Percentiles rank a stretch among this genome's conserved stretches.
These are phyloP conservation scores for Sebastes oblongus DNA, from an alignment of 2,797 vertebrate species.

Conservation along the genomic window DNA sequence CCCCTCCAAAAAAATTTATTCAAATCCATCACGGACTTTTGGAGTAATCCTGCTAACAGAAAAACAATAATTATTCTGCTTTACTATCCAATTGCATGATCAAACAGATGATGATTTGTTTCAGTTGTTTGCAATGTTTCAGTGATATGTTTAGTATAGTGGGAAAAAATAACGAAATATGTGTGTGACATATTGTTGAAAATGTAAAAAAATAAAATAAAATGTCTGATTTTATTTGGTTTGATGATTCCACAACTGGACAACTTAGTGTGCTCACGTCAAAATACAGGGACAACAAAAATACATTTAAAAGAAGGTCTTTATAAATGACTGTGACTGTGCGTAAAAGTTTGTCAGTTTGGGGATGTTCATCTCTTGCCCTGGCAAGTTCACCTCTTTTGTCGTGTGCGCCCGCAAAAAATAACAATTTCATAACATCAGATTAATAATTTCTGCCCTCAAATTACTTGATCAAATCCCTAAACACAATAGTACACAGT, in stretches of 20 bases:
- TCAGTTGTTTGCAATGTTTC: background rate
- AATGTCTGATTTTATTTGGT: background rate
- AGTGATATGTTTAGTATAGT: background rate
- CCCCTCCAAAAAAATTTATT: rapidly evolving
- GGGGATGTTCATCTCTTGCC: too few species aligned
- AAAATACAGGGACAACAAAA: too few species aligned
- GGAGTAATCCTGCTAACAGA: too few species aligned
- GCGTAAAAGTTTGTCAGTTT: background rate
- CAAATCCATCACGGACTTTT: too few species aligned
- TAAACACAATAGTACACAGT: background rate
- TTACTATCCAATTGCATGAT: background rate
- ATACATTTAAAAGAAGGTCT: too few species aligned
- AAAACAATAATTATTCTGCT: too few species aligned
- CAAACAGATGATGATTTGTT: background rate
- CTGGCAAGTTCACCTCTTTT: too few species aligned
- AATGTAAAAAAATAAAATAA: too few species aligned
- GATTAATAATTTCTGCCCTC: background rate
- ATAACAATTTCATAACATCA: background rate
- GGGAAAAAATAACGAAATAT: background rate
- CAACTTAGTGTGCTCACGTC: too few species aligned
- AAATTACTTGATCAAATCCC: background rate
- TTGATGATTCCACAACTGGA: background rate
- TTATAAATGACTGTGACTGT: background rate
- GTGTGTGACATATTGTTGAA: background rate
- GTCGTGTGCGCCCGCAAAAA: background rate